Evolutionary conservation across 2,888 invertebrate genomes (phyloP).

Genomic region (Sarcophaga carnaria): DNA sequence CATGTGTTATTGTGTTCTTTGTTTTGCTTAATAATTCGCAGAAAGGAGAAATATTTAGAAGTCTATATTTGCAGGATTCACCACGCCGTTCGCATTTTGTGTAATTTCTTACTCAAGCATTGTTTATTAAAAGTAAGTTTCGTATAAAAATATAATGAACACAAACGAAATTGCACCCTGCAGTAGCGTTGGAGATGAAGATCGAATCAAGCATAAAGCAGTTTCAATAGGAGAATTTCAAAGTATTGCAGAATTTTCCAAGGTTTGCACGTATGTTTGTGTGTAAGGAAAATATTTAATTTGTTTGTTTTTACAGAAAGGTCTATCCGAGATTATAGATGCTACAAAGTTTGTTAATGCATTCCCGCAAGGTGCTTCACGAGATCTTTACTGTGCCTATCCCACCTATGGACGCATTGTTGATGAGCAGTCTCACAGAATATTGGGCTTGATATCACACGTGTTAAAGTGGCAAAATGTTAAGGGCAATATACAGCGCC

Average conservation of each 20-base stretch:
- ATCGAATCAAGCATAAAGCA: constrained; percentile 27
- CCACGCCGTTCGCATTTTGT: constrained; percentile 21
- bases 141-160: background rate
- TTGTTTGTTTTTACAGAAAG: constrained; percentile 77
- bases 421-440: constrained; percentile 85
- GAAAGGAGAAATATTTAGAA: background rate
- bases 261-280: constrained; percentile 71
- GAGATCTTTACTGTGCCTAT: constrained; percentile 89
- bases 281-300: too few species aligned
- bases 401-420: constrained; percentile 87
- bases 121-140: background rate
- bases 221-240: constrained; percentile 63
- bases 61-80: background rate
- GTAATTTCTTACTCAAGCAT: background rate
- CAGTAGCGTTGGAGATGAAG: background rate
- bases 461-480: constrained; percentile 84
- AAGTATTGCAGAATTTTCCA: constrained; percentile 76
- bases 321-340: constrained; percentile 85
- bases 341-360: constrained; percentile 88
- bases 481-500: constrained; percentile 83
- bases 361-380: constrained; percentile 87
- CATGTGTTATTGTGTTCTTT: background rate
- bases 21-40: background rate
- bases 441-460: constrained; percentile 85
- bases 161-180: background rate